Base-by-base conservation (phyloP, 2,797 vertebrate species). In the Limnodromus scolopaceus region DNA sequence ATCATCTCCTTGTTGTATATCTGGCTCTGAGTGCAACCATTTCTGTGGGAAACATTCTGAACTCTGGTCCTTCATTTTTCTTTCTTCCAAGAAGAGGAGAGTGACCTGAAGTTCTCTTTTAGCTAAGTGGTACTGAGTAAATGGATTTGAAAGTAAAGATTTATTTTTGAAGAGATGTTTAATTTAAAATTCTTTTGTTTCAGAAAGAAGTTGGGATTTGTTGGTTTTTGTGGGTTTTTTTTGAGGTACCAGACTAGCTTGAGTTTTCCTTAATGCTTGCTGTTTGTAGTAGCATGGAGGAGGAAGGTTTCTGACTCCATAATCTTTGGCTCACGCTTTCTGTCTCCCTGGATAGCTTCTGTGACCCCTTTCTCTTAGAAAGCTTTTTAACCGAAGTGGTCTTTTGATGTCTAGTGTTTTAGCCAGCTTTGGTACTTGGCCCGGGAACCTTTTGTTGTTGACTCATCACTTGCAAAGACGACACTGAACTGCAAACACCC, bases 371-470 rank as follows among this genome's bases (percentile, higher is more conserved):
- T 69, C 74, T 91, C 58, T 70, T 27, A n/a, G 57, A 49, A 88
- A 86, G 72, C 72, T 90, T 89, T 93, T 79, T 69, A 81, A 88
- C 80, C 84, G 72, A 84, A 95, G 84, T 76, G 70, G 5, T 82
- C 77, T 82, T 92, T 87, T 89, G 92, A 82, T 91, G 74, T 82
- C 55, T 76, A 4, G 3, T 6, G 58, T 88, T 84, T 79, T 46
- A 51, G n/a, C 24, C 54, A 82, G 49, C 54, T 65, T 84, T 82
- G 38, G 63, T 65, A 12, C 85, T 76, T 76, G 43, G 83, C 63
- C 53, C 64, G 27, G 78, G 78, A 79, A n/a, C 64, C 32, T 79
- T 16, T 8, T 6, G 17, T 16, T 77, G 53, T 55, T 92, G 70
- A 57, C 24, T 89, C 39, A 6, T 77, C 24, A 10, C 65, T 94